These are phyloP conservation scores for Lophochroa leadbeateri DNA, from an alignment of 2,113 vertebrate species.

Conservation along the genomic window DNA sequence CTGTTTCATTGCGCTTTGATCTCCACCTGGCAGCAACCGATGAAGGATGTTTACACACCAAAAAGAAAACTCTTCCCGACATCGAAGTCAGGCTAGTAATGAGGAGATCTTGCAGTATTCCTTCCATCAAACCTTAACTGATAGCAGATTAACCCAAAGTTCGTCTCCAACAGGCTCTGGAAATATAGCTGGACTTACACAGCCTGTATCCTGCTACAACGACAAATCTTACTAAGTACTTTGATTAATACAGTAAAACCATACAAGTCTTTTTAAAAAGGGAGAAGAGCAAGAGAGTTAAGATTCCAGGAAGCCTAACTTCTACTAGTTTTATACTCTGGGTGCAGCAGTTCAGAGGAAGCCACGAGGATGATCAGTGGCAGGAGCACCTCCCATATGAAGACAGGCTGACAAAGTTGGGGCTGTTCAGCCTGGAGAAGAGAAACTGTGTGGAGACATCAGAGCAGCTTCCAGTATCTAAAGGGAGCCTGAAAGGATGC, in stretches of 20 bases:
- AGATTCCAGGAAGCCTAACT: background rate
- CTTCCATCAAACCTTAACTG: slow-evolving; percentile 83
- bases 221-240: background rate
- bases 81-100: slow-evolving; percentile 95
- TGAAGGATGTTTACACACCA: slow-evolving; percentile 83
- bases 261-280: background rate
- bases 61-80: slow-evolving; percentile 85
- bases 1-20: slow-evolving; percentile 94
- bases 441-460: background rate
- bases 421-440: background rate
- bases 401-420: background rate
- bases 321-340: slow-evolving; percentile 33
- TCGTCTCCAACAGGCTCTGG: background rate
- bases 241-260: background rate
- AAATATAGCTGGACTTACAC: background rate
- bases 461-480: background rate
- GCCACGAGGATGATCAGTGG: background rate
- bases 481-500: background rate
- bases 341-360: background rate
- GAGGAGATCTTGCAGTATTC: slow-evolving; percentile 93
- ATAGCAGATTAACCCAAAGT: slow-evolving; percentile 1
- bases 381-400: background rate
- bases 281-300: background rate
- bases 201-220: background rate
- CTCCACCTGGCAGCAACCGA: slow-evolving; percentile 89